A percentile compares a stretch with the other conserved stretches of the same genome.
These are phyloP conservation scores for Camarhynchus parvulus DNA, from an alignment of 2,113 vertebrate genomes.

Conservation along the genomic window DNA sequence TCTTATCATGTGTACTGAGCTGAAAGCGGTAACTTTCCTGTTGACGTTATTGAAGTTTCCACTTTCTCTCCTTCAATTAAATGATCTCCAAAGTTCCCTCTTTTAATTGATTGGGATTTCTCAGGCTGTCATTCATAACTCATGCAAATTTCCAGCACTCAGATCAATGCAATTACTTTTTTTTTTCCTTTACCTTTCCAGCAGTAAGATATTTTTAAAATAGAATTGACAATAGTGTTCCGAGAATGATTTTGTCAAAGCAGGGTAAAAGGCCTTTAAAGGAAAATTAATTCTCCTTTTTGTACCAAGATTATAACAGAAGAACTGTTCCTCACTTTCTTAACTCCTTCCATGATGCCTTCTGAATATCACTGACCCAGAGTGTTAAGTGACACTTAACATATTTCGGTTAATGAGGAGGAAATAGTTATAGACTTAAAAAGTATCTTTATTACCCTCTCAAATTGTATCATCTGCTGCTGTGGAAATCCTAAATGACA, in stretches of 20 bases:
- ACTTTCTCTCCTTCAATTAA: conserved; percentile 44
- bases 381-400: not conserved
- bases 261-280: not conserved
- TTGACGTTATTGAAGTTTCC: conserved; percentile 55
- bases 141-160: not conserved
- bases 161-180: not conserved
- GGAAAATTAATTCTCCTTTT: not conserved
- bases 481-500: not conserved
- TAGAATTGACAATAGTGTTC: not conserved
- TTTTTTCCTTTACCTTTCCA: not conserved
- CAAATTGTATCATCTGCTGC: not conserved
- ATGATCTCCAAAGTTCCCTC: conserved; percentile 36
- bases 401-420: not conserved
- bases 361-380: not conserved
- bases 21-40: conserved; percentile 39
- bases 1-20: conserved; percentile 46
- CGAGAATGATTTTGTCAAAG: not conserved
- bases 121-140: conserved; percentile 22
- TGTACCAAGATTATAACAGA: not conserved
- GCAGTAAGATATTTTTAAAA: not conserved
- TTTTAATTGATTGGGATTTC: conserved; percentile 42
- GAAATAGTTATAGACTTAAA: not conserved
- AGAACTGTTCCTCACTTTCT: not conserved
- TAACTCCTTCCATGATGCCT: not conserved
- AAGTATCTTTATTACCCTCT: not conserved